Evolutionary conservation across 2,797 vertebrate genomes (phyloP).

Genomic region (Trachops cirrhosus): DNA sequence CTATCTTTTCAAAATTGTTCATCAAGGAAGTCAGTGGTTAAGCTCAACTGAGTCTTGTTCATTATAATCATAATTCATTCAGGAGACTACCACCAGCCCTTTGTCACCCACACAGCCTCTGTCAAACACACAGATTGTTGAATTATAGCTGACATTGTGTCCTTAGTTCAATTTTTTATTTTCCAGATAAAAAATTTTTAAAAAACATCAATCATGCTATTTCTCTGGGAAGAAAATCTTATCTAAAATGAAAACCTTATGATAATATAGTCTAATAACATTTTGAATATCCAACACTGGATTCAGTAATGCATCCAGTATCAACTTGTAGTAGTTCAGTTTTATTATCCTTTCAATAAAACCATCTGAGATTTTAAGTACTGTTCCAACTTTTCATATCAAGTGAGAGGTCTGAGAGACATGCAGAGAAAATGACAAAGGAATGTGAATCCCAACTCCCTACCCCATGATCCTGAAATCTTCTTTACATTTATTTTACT

Average conservation of each 20-base stretch:
- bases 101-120: not conserved
- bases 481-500: slow-evolving; percentile 30
- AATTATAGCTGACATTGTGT: not conserved
- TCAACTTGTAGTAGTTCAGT: not conserved
- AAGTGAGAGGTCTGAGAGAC: not conserved
- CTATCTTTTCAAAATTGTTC: slow-evolving; percentile 12
- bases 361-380: not conserved
- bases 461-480: not conserved
- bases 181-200: not conserved
- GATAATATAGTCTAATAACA: not conserved
- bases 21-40: not conserved
- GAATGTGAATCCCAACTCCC: not conserved
- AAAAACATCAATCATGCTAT: slow-evolving; percentile 27
- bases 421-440: not conserved
- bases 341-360: slow-evolving; percentile 11
- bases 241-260: slow-evolving; percentile 13
- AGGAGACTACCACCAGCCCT: not conserved
- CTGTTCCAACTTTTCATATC: not conserved
- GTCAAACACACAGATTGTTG: not conserved
- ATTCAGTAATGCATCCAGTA: not conserved
- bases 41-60: not conserved
- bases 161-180: not conserved
- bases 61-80: not conserved
- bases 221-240: slow-evolving; percentile 18
- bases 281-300: not conserved